Evolutionary conservation across 2,888 invertebrate genomes (phyloP).

Genomic region (Drosophila lutescens): DNA sequence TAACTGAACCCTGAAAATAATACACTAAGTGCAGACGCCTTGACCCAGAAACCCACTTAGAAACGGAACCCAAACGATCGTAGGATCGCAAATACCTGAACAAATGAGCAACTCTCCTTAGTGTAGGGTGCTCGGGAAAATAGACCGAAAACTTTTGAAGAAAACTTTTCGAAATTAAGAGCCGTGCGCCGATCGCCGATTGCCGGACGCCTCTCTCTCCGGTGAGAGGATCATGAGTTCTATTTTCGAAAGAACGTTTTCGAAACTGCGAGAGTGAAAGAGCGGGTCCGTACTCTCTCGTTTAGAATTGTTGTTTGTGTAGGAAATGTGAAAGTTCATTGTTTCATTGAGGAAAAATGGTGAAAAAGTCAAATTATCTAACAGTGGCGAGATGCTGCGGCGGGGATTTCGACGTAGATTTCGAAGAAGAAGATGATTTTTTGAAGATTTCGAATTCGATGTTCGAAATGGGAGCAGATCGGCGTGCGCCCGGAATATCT

Average conservation of each 20-base stretch:
- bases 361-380: constrained; percentile 73
- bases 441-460: constrained; percentile 31
- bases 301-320: constrained; percentile 32
- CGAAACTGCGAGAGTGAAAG: constrained; percentile 45
- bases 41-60: constrained; percentile 70
- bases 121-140: constrained; percentile 59
- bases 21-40: constrained; percentile 41
- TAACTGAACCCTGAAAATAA: constrained; percentile 5
- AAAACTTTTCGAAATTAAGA: constrained; percentile 59
- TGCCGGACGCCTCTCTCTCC: constrained; percentile 1
- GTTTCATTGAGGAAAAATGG: constrained; percentile 77
- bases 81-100: constrained; percentile 41
- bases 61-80: constrained; percentile 18
- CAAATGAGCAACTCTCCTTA: constrained; percentile 18
- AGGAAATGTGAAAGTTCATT: constrained; percentile 78
- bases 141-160: constrained; percentile 30
- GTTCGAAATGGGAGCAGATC: constrained; percentile 41
- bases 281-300: constrained; percentile 11
- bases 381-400: constrained; percentile 54
- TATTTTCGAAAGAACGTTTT: constrained; percentile 64
- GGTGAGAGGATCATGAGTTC: constrained; percentile 12
- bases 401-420: background rate
- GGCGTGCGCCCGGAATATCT: constrained; percentile 46
- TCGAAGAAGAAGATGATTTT: background rate
- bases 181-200: constrained; percentile 45